phyloP scores from a whole-genome alignment of 2,113 vertebrate genomes.

The Chroicocephalus ridibundus region DNA sequence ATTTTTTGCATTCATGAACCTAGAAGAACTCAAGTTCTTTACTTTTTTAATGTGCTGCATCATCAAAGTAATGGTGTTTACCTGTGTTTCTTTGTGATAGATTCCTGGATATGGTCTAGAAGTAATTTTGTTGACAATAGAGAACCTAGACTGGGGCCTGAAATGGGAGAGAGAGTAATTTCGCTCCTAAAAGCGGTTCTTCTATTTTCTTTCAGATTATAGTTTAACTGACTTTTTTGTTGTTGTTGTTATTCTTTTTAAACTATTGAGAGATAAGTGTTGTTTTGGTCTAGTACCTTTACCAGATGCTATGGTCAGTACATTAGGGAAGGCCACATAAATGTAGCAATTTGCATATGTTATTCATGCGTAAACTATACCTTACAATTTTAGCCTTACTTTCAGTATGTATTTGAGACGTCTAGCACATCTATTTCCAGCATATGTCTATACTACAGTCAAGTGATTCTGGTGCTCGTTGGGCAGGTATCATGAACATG shows the following conservation, averaged over 20 bases:
- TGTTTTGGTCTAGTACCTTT: not conserved
- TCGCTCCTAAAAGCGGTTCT: not conserved
- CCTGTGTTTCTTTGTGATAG: not conserved
- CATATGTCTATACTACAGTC: not conserved
- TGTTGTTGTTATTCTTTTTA: not conserved
- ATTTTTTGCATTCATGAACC: not conserved
- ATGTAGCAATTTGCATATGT: not conserved
- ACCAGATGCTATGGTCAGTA: no score
- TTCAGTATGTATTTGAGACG: not conserved
- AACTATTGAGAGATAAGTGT: not conserved
- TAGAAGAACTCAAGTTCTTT: not conserved
- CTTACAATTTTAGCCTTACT: not conserved
- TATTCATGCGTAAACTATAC: not conserved
- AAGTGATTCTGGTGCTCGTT: not conserved
- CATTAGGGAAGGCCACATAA: not conserved
- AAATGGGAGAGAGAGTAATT: not conserved
- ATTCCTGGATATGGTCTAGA: not conserved
- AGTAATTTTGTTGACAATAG: not conserved
- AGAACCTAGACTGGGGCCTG: not conserved
- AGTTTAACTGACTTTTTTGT: not conserved
- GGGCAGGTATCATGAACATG: not conserved
- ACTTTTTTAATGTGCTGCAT: not conserved
- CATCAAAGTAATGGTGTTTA: not conserved
- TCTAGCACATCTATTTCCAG: not conserved
- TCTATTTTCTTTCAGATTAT: not conserved